Percentiles rank a stretch among this genome's conserved stretches.
phyloP scores from a whole-genome alignment of 1,140 invertebrate species.

The Eriocheir sinensis region DNA sequence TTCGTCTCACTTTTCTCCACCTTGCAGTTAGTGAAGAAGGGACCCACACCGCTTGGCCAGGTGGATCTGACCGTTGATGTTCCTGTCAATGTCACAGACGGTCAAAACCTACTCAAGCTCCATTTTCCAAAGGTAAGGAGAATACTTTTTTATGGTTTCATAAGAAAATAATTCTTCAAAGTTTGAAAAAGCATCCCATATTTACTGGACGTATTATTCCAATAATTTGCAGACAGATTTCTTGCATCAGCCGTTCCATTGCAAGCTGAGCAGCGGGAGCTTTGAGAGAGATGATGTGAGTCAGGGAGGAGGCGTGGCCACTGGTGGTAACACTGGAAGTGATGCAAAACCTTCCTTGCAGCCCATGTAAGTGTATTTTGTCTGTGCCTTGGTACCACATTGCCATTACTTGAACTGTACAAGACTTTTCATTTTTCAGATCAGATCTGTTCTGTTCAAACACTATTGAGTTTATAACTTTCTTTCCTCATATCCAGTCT shows the following conservation, averaged over 20 bases:
- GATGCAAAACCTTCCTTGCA: neutral
- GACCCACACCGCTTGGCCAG: conserved; percentile 51
- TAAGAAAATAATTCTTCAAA: too few relatives aligned
- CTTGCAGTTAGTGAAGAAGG: conserved; percentile 44
- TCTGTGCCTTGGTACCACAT: too few relatives aligned
- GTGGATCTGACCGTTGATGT: conserved; percentile 50
- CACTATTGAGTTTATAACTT: too few relatives aligned
- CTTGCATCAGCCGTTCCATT: conserved; percentile 44
- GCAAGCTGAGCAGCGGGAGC: neutral
- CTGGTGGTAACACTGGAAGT: neutral
- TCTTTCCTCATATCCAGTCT: too few relatives aligned
- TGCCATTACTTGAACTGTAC: too few relatives aligned
- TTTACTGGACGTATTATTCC: too few relatives aligned
- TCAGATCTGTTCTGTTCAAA: too few relatives aligned
- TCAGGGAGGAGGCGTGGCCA: neutral
- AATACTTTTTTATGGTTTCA: too few relatives aligned
- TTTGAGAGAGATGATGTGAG: neutral
- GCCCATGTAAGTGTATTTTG: neutral
- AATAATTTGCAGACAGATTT: conserved; percentile 58
- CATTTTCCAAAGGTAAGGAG: conserved; percentile 36
- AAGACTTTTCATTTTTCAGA: too few relatives aligned
- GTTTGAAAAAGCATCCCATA: too few relatives aligned
- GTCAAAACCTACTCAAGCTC: conserved; percentile 44
- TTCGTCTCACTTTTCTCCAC: neutral
- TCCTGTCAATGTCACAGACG: conserved; percentile 54